phyloP scores from a whole-genome alignment of 2,797 vertebrate species.

The Oophaga sylvatica region DNA sequence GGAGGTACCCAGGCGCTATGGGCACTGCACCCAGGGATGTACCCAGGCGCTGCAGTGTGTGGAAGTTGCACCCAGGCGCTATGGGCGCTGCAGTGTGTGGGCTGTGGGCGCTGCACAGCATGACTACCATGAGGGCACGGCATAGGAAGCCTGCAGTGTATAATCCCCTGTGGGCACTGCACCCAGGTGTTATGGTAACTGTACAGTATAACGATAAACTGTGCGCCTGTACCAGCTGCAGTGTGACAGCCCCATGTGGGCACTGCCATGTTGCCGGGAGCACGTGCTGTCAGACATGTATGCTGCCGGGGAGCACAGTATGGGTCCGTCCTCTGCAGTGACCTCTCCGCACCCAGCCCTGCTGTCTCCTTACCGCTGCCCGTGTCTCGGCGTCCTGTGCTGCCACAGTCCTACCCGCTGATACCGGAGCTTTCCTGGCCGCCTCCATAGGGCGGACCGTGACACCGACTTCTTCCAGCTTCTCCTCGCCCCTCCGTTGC shows the following conservation, averaged over 20 bases:
- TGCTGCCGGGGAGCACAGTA: no score
- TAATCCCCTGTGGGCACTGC: no score
- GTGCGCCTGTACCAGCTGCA: neutral
- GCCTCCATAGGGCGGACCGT: slow-evolving; percentile 5
- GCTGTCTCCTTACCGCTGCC: neutral
- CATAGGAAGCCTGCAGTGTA: no score
- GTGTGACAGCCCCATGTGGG: neutral
- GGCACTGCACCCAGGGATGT: no score
- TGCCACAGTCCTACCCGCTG: neutral
- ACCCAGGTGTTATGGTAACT: no score
- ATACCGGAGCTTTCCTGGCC: neutral
- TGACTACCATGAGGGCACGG: no score
- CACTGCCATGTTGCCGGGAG: slow-evolving; percentile 14
- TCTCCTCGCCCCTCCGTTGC: slow-evolving; percentile 36
- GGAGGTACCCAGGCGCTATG: no score
- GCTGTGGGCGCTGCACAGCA: no score
- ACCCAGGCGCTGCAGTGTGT: no score
- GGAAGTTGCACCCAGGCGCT: no score
- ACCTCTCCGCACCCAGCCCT: slow-evolving; percentile 16
- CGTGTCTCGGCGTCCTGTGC: neutral
- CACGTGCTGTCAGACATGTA: slow-evolving; percentile 36
- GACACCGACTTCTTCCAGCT: slow-evolving; percentile 45
- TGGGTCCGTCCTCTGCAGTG: slow-evolving; percentile 28
- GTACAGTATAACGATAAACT: neutral
- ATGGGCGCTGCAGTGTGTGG: no score